Evolutionary conservation across 2,888 invertebrate genomes (phyloP).

Genomic region (Dexiosoma caninum): DNA sequence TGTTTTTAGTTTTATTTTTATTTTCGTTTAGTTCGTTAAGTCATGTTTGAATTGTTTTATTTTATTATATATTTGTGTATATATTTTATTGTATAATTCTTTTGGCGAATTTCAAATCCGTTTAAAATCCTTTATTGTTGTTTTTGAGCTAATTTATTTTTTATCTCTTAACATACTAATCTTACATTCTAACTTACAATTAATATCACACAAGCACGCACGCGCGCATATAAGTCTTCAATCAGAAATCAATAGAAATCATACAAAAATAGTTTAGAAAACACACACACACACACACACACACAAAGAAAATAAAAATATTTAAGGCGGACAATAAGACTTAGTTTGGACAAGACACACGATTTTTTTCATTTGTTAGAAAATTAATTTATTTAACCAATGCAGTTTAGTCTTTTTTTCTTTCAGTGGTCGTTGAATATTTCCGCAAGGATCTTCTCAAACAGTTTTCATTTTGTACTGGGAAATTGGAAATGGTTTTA

Average conservation of each 20-base stretch:
- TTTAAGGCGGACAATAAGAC: constrained; percentile 50
- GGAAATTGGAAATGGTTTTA: no score
- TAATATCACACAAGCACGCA: constrained; percentile 68
- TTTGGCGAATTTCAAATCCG: constrained; percentile 65
- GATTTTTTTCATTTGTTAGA: constrained; percentile 10
- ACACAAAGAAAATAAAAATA: constrained; percentile 31
- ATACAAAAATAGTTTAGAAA: constrained; percentile 54
- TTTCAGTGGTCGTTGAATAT: not conserved
- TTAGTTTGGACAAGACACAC: constrained; percentile 48
- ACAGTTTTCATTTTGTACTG: no score
- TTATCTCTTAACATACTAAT: constrained; percentile 29
- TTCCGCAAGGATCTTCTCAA: not conserved
- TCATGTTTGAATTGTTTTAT: constrained; percentile 47
- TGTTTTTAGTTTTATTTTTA: constrained; percentile 26
- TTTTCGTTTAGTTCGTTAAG: constrained; percentile 28
- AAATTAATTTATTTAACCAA: constrained; percentile 12
- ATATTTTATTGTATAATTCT: constrained; percentile 38
- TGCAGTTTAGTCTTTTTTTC: not conserved
- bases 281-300: constrained; percentile 46
- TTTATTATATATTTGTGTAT: constrained; percentile 21
- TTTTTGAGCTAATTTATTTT: constrained; percentile 55
- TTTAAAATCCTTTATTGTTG: constrained; percentile 67
- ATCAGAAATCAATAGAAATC: constrained; percentile 62
- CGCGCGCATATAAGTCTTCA: constrained; percentile 67
- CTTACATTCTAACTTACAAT: constrained; percentile 66